Conservation (phyloP, 92 coral and sea anemone genomes). For the Nematostella vectensis region DNA sequence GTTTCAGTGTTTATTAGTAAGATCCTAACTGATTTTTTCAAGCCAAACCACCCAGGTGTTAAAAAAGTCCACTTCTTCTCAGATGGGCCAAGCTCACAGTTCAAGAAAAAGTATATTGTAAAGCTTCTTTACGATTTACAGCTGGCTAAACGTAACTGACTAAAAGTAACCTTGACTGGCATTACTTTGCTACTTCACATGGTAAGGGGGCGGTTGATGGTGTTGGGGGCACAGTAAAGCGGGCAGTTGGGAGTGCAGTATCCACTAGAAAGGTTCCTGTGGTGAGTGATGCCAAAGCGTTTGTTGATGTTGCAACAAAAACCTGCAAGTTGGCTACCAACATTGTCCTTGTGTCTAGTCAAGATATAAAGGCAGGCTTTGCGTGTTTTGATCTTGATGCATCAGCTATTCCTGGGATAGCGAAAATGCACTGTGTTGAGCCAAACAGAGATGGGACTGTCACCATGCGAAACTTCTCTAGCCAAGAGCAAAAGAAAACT, state of each 20-base stretch:
- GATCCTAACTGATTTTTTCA: constrained; percentile 23
- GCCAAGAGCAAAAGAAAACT: constrained; percentile 9
- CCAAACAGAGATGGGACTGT: constrained; percentile 10
- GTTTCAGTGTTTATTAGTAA: constrained; percentile 4
- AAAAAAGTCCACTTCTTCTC: constrained; percentile 29
- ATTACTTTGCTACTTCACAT: no score
- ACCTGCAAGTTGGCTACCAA: no score
- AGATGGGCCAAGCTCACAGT: constrained; percentile 50
- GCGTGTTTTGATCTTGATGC: constrained; percentile 13
- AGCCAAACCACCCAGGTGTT: constrained; percentile 16
- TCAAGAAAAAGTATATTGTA: constrained; percentile 44
- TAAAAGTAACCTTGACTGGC: constrained; percentile 1
- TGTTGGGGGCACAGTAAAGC: no score
- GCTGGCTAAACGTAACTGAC: no score
- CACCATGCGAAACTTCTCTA: constrained; percentile 4
- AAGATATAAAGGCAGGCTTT: constrained; percentile 1
- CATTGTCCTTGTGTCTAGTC: constrained; percentile 2
- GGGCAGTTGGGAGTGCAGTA: no score
- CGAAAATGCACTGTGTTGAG: constrained; percentile 32
- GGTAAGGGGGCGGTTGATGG: no score
- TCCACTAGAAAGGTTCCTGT: no score
- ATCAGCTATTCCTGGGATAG: constrained; percentile 21
- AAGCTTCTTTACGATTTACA: constrained; percentile 11
- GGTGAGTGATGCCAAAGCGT: no score
- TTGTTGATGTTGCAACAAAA: no score